Evolutionary conservation across 2,797 vertebrate species (phyloP), one percentile per base, ranked within the genome.

Genomic region (Ficedula albicollis): DNA sequence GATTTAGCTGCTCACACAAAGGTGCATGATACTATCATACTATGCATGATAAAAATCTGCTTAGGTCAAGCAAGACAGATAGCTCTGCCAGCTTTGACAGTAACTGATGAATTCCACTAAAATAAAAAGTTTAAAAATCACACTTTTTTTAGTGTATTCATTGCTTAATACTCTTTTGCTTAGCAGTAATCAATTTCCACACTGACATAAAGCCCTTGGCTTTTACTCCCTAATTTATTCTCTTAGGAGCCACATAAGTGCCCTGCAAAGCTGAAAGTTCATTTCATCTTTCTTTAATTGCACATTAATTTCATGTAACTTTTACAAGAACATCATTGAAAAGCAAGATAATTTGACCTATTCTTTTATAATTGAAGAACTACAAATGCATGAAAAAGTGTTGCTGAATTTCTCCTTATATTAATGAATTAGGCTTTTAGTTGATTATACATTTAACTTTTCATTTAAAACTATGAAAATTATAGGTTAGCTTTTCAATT

Each of bases 271-370:
- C 22, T 84, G 58, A 74, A 87, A 90, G 80, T 89, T 66, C 6
- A 62, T 95, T 95, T 93, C 64, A 91, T 94, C 92, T 55, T 59
- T 86, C 85, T 76, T 93, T 92, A 95, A 93, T 90, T 96, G 46
- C 43, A 88, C 6, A 54, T 93, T 93, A 96, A 95, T 94, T 97
- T 84, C 51, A 59, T 79, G 67, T 96, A 91, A 93, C 79, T 95
- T 94, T 87, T 69, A 78, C 39, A 55, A 73, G 44, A 88, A 43
- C 36, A 27, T 58, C 63, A 21, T 54, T 88, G 54, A 95, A 91
- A 87, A 80, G 56, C 32, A 92, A 84, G 56, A 92, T 92, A 95
- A 84, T 95, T 86, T 90, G 46, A 84, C 46, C 36, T 87, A 58
- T 95, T 86, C 18, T 80, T 89, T 77, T 55, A 75, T 80, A 86